A percentile compares a stretch with the other conserved stretches of the same genome.
phyloP scores from a whole-genome alignment of 2,888 invertebrate genomes.

The Diogma glabrata region DNA sequence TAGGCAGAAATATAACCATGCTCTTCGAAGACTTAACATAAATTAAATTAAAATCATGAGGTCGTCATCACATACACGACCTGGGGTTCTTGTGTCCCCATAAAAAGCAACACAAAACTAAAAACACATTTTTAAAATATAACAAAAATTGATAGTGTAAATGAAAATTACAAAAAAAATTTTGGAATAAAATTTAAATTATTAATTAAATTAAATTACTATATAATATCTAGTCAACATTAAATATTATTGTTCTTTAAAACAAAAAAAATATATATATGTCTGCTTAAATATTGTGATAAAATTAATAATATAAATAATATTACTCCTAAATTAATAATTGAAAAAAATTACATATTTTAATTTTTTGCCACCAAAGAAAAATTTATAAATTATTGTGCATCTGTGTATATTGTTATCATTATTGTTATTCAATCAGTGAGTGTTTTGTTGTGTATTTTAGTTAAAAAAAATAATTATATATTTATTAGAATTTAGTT shows the following conservation, averaged over 20 bases:
- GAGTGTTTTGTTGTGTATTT: not conserved
- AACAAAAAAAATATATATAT: not conserved
- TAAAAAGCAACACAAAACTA: slow-evolving; percentile 19
- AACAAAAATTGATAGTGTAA: too few relatives aligned
- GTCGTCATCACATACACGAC: slow-evolving; percentile 36
- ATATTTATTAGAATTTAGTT: not conserved
- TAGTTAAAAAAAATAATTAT: not conserved
- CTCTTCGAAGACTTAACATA: slow-evolving; percentile 28
- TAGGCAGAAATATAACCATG: slow-evolving; percentile 22
- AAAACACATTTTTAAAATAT: not conserved
- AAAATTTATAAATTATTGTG: not conserved
- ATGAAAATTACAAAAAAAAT: too few relatives aligned
- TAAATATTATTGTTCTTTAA: too few relatives aligned
- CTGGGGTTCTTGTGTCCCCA: slow-evolving; percentile 38
- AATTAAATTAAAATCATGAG: slow-evolving; percentile 30
- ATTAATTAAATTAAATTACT: too few relatives aligned
- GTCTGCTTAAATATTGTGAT: too few relatives aligned
- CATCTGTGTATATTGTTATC: not conserved
- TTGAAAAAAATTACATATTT: too few relatives aligned
- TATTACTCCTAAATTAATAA: too few relatives aligned
- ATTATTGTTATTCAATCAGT: not conserved
- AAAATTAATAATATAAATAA: too few relatives aligned
- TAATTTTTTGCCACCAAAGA: too few relatives aligned
- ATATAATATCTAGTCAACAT: too few relatives aligned
- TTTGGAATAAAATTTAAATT: not conserved